Evolutionary conservation across 1,140 invertebrate species (phyloP), one percentile per base, ranked within the genome.

Genomic region (Charaxes varanes): DNA sequence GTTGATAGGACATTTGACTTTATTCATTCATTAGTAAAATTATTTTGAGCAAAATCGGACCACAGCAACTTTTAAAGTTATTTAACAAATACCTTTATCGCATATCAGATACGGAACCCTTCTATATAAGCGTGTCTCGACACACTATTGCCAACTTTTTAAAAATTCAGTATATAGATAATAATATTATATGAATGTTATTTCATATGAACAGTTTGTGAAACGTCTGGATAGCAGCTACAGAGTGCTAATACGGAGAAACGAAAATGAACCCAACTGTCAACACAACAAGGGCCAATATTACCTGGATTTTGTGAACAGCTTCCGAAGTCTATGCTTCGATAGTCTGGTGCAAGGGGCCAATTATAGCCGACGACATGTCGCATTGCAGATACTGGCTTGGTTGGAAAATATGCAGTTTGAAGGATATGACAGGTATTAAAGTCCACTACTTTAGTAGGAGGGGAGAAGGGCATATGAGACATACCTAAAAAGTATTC

Each of bases 281-380:
- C 17, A 23, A 31, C 11, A 44, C 14, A 10, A 32, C 40, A 53
- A 37, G 17, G 51, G 38, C 17, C 52, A 64, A 19, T 54, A 66
- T 37, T 73, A 72, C 37, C 19, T 69, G 35, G 17, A 17, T 4
- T 73, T 90, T 66, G 47, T 90, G 4, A 41, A 71, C 6, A 72
- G 82, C 43, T 40, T 93, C 2, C 72, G 84, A 8, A 41, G 73
- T 1, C 76, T 87, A 37, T 87, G 90, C 43, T 84, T 88, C 12
- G 62, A 65, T 0, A 88, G 86, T 63, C 64, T 95, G 4, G 86
- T 89, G 50, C 80, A 84, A 0, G 90, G 90, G 2, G 89, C 91
- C n/a, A 93, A 92, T 53, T 92, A 92, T 69, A 85, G 85, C 15
- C 79, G 92, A 3, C 87, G 90, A 27, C 86, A 85, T 18, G 86